Base-by-base conservation (phyloP, 2,113 vertebrate species). In the Etheostoma cragini region DNA sequence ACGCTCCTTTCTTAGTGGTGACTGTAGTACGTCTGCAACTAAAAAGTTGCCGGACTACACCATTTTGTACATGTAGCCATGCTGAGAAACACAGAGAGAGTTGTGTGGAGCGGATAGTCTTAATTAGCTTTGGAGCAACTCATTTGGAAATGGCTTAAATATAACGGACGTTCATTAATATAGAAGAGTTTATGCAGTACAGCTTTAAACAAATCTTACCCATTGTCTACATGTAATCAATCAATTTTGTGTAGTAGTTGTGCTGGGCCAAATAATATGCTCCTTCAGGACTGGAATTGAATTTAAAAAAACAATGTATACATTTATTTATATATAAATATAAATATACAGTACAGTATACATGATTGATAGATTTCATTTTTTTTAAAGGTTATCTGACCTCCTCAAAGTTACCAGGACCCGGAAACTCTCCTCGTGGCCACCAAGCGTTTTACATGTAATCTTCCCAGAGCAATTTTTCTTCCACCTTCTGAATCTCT, bases 161-260 rank as follows among this genome's bases (percentile, higher is more conserved):
- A 2, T 11, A 11, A 42, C 38, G 2, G 38, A 42, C 2, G 38
- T 42, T 42, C 38, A 42, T 11, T 42, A 42, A 42, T 42, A 42
- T 42, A 42, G 10, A 42, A 42, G 38, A 42, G 38, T 42, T 11
- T 11, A 42, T 11, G 38, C 10, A 11, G 8, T 42, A 11, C 38
- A 42, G 38, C 10, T 42, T 42, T 42, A 42, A 42, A 58, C 22
- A 78, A 64, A 33, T 57, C 47, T 53, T 70, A 38, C 58, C 71
- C 63, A 54, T 15, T 22, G 61, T 86, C 17, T 67, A 5, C 72
- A 67, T 76, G 56, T 42, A 45, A 45, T 62, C 57, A 45, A 71
- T 72, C 24, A 46, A 21, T 58, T 5, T 12, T 71, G 30, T 47
- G 11, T 38, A 10, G 33, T 46, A 21, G 45, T 52, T 49, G 19